These are phyloP conservation scores for Aldrovandia affinis DNA, from an alignment of 2,797 vertebrate genomes.

Conservation along the genomic window DNA sequence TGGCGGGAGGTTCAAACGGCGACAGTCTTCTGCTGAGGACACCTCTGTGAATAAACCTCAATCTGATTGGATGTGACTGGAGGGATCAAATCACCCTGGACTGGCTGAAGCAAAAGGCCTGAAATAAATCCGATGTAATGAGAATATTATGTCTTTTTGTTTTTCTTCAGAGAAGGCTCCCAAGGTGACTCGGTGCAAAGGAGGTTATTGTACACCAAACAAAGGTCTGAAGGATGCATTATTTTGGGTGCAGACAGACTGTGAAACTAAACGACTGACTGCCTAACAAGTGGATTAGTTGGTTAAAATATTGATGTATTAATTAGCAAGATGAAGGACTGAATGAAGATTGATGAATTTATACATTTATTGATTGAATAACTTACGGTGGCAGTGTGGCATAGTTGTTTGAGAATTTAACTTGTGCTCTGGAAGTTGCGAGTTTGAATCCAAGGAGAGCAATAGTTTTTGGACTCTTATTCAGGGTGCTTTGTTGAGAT, in stretches of 20 bases:
- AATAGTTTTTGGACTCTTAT: neutral
- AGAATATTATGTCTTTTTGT: neutral
- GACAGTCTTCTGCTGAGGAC: neutral
- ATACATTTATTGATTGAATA: neutral
- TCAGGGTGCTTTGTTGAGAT: neutral
- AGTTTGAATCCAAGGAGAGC: neutral
- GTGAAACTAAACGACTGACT: neutral
- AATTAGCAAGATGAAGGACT: neutral
- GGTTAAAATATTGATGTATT: neutral
- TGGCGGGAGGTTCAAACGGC: neutral
- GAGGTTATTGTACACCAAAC: neutral
- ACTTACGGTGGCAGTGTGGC: neutral
- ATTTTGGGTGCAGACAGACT: neutral
- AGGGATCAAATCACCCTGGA: conserved; percentile 6
- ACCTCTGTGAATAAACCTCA: neutral
- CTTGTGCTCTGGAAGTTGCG: neutral
- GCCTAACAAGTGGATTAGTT: neutral
- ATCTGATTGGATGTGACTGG: conserved; percentile 8
- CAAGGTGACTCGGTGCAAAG: neutral
- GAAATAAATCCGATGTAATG: conserved; percentile 1
- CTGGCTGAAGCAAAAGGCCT: neutral
- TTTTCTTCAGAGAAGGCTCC: neutral
- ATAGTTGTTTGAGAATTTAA: neutral
- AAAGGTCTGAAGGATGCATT: neutral
- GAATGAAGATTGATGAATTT: neutral